These are phyloP conservation scores for Drosophila gaucha DNA, from an alignment of 2,888 invertebrate species.

Conservation along the genomic window DNA sequence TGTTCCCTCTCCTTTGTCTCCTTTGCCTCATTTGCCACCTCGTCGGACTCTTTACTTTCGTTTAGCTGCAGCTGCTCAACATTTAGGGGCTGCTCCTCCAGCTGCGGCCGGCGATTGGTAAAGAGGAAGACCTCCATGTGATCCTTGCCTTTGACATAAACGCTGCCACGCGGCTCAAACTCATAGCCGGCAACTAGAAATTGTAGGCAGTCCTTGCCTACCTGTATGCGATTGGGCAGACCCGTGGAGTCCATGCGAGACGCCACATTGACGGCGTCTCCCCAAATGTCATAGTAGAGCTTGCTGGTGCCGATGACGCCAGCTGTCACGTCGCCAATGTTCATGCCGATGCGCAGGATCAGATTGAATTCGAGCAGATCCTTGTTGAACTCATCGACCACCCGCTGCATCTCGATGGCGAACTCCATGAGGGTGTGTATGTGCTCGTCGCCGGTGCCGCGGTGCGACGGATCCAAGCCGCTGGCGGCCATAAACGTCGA, in stretches of 20 bases:
- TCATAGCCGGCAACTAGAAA: slow-evolving; percentile 91
- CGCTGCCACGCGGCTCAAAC: slow-evolving; percentile 96
- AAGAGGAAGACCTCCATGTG: slow-evolving; percentile 96
- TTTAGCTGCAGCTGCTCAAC: slow-evolving; percentile 4
- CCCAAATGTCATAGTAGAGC: slow-evolving; percentile 99
- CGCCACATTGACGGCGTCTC: slow-evolving; percentile 98
- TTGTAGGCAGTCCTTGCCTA: slow-evolving; percentile 90
- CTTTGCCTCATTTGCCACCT: slow-evolving; percentile 24
- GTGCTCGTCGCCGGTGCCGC: slow-evolving; percentile 89
- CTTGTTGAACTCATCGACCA: slow-evolving; percentile 94
- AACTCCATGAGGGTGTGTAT: slow-evolving; percentile 97
- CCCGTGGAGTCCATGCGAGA: slow-evolving; percentile 99
- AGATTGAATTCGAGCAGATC: slow-evolving; percentile 96
- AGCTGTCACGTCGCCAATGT: slow-evolving; percentile 97
- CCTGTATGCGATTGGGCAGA: slow-evolving; percentile 92
- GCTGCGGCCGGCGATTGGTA: slow-evolving; percentile 65
- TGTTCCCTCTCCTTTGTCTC: neutral
- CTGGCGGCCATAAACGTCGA: slow-evolving; percentile 99
- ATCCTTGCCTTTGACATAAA: slow-evolving; percentile 98
- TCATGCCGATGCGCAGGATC: slow-evolving; percentile 94
- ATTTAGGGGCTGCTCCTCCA: slow-evolving; percentile 25
- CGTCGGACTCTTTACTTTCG: slow-evolving; percentile 7
- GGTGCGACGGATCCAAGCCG: slow-evolving; percentile 93
- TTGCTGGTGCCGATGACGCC: slow-evolving; percentile 98
- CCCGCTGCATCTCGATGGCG: slow-evolving; percentile 95